Conservation (phyloP, 35 echinoderm and acorn worm species). For the Diadema setosum region DNA sequence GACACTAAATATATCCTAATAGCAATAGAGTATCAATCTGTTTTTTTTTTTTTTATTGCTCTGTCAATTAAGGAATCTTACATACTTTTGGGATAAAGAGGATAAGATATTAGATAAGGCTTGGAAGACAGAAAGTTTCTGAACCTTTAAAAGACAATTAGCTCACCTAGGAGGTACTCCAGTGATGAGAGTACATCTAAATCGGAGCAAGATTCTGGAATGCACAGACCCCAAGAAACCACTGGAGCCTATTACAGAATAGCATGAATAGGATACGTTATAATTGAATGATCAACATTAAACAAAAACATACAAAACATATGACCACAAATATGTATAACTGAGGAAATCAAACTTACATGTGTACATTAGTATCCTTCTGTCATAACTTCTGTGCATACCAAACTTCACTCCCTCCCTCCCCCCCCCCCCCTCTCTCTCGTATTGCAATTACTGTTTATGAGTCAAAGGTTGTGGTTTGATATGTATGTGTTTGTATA, state of each 20-base stretch:
- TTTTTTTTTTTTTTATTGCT: neutral
- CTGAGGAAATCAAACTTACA: too few species aligned
- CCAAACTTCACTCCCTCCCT: too few species aligned
- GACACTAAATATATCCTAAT: neutral
- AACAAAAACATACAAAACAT: too few species aligned
- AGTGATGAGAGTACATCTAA: neutral
- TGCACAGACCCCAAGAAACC: neutral
- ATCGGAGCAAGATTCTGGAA: neutral
- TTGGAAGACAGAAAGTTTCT: neutral
- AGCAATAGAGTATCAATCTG: neutral
- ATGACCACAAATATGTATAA: too few species aligned
- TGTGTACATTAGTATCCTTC: too few species aligned
- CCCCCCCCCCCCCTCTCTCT: too few species aligned
- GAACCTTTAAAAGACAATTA: neutral
- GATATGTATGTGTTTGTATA: too few species aligned
- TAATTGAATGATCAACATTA: too few species aligned
- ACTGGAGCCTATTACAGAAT: neutral
- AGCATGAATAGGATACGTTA: too few species aligned
- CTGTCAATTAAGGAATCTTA: neutral
- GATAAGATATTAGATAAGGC: neutral
- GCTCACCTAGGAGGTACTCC: slow-evolving; percentile 11
- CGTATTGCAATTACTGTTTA: too few species aligned
- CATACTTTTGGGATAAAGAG: neutral
- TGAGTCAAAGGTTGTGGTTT: too few species aligned
- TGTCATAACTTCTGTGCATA: too few species aligned